A percentile compares a stretch with the other conserved stretches of the same genome.
phyloP scores from a whole-genome alignment of 2,113 vertebrate genomes.

The Lucifuga dentata region DNA sequence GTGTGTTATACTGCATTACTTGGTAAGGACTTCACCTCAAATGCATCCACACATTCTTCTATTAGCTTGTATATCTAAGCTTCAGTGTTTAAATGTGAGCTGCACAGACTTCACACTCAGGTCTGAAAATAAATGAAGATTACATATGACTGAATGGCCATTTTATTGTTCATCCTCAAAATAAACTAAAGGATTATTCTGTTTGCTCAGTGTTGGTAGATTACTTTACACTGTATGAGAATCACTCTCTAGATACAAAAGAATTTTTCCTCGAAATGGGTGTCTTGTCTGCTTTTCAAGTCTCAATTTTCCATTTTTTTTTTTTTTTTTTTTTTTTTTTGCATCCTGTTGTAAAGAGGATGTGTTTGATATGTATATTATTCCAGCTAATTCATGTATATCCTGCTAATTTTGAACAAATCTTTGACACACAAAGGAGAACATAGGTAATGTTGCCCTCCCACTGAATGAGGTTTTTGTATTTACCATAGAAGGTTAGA shows the following conservation, averaged over 20 bases:
- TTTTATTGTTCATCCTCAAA: constrained; percentile 9
- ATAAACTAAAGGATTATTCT: constrained; percentile 16
- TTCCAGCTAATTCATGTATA: background rate
- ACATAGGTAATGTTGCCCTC: background rate
- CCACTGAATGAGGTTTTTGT: no score
- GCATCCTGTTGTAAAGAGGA: no score
- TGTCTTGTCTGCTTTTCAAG: constrained; percentile 13
- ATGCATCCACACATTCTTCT: constrained; percentile 2
- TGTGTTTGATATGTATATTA: constrained; percentile 8
- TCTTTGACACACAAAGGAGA: background rate
- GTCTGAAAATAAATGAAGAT: constrained; percentile 35
- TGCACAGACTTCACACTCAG: constrained; percentile 6
- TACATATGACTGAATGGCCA: background rate
- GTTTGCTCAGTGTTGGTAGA: constrained; percentile 3
- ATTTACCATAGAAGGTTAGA: no score
- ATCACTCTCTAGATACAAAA: background rate
- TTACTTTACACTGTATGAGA: background rate
- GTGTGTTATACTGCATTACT: constrained; percentile 1
- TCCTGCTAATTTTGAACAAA: background rate
- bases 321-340: background rate
- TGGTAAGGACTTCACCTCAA: constrained; percentile 4
- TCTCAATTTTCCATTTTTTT: constrained; percentile 20
- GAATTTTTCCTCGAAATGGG: background rate
- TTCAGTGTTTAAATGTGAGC: background rate
- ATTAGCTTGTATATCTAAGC: background rate